Evolutionary conservation across 1,140 invertebrate genomes (phyloP), one percentile per base, ranked within the genome.

Genomic region (Aphis craccivora): DNA sequence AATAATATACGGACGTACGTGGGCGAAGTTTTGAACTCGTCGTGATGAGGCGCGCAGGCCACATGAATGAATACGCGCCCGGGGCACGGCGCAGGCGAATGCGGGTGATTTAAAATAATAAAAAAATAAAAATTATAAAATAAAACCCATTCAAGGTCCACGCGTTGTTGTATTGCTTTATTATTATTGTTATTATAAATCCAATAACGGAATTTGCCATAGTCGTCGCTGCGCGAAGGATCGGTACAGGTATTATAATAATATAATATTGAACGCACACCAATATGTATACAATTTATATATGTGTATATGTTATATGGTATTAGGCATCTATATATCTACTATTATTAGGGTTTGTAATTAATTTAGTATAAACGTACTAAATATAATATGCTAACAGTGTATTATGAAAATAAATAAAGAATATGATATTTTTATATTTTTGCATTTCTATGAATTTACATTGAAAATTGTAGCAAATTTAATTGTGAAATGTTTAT

Each of bases 1-100:
- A 76, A 89, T 89, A 89, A 89, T 55, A 55, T 89, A 89, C 87
- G 88, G 35, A 89, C 87, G 88, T 89, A 89, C 88, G 89, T 90
- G 89, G 89, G 89, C 89, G 89, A 90, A 90, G 89, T 90, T 90
- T 60, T 90, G 89, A 90, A 90, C 89, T 90, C 37, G 89, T 90
- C 89, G 89, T 90, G 89, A 90, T 90, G 89, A 90, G 53, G 89
- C 89, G 89, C 86, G 86, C 48, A 35, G 87, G 87, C 87, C 48
- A 55, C 87, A 37, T 55, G 87, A 89, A 89, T 89, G 87, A 89
- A 89, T 37, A 30, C 87, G 53, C 53, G 89, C 89, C 89, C 53
- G 89, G 89, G 89, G 89, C 89, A 90, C 89, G 40, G 55, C 11
- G 20, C 23, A 23, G 88, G 11, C 37, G 89, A 90, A 90, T 90